Base-by-base conservation (phyloP, 2,113 vertebrate genomes). In the Podarcis raffonei region DNA sequence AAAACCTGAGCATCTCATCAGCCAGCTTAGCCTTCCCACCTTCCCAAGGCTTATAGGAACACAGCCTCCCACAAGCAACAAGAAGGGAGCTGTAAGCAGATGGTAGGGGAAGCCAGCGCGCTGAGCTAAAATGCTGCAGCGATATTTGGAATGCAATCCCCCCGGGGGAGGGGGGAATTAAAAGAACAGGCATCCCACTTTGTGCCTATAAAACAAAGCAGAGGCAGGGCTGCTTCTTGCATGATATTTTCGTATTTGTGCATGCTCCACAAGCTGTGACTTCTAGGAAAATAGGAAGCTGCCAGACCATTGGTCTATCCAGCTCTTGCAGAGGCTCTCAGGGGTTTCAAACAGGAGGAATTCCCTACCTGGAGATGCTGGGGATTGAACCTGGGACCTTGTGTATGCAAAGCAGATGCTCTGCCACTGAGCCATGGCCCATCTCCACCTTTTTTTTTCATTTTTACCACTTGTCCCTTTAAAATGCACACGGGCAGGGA, bases 1-100 rank as follows among this genome's bases (percentile, higher is more conserved):
- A 1, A 6, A 18, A 39, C 88, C 84, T 88, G 69, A 68, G 30
- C 74, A 68, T 87, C 78, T 77, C 42, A 88, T 77, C 30, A 83
- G 32, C 37, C 39, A 15, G 22, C 62, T 77, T 30, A 77, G 72
- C 23, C 74, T 35, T 83, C 42, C 42, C 32, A 8, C 35, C 72
- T 84, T 77, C 30, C 72, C 39, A 69, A 77, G 37, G 30, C 42
- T 57, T 88, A 42, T 12, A 77, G 74, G 62, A 78, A 88, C 81
- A 37, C 37, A 42, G 66, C 35, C 23, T 65, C 68, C 86, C 78
- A 74, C 78, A 22, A 74, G 32, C 79, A 82, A 6, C 30, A 69
- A 68, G n/a, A 53, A 37, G 39, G 13, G 74, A 39, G 53, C 37
- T 74, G 32, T 9, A 22, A 77, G 65, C 81, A 88, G 87, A 84